phyloP scores from a whole-genome alignment of 2,797 vertebrate species.

The Scleropages formosus region DNA sequence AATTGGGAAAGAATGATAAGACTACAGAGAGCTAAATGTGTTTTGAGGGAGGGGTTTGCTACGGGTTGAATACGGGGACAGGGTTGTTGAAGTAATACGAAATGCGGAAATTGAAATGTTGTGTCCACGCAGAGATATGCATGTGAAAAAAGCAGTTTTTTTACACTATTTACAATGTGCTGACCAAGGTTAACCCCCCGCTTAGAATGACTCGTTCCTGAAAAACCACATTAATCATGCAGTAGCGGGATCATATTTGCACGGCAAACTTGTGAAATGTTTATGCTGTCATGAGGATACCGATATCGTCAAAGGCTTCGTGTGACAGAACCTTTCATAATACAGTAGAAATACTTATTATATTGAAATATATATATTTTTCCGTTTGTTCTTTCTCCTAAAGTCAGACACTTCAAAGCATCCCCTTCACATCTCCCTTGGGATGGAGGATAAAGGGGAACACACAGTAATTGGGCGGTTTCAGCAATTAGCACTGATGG shows the following conservation, averaged over 20 bases:
- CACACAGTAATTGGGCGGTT: neutral
- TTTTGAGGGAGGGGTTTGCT: too few relatives aligned
- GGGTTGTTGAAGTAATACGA: too few relatives aligned
- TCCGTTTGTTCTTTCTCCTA: neutral
- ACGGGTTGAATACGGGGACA: too few relatives aligned
- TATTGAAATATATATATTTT: neutral
- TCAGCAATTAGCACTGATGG: neutral
- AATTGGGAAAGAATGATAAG: too few relatives aligned
- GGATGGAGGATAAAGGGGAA: neutral
- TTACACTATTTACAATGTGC: too few relatives aligned
- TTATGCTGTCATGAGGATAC: neutral
- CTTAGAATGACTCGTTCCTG: too few relatives aligned
- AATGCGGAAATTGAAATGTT: too few relatives aligned
- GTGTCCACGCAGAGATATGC: too few relatives aligned
- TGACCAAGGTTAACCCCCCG: too few relatives aligned
- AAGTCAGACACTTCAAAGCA: conserved; percentile 15
- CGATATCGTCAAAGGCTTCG: conserved; percentile 10
- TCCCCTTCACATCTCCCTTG: neutral
- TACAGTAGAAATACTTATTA: neutral
- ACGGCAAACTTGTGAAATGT: conserved; percentile 9
- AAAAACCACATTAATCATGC: neutral
- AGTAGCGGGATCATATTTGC: neutral
- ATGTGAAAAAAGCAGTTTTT: too few relatives aligned
- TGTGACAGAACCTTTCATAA: conserved; percentile 15
- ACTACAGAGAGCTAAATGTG: too few relatives aligned